Base-by-base conservation (phyloP, 2,113 vertebrate genomes). In the Gavia stellata region DNA sequence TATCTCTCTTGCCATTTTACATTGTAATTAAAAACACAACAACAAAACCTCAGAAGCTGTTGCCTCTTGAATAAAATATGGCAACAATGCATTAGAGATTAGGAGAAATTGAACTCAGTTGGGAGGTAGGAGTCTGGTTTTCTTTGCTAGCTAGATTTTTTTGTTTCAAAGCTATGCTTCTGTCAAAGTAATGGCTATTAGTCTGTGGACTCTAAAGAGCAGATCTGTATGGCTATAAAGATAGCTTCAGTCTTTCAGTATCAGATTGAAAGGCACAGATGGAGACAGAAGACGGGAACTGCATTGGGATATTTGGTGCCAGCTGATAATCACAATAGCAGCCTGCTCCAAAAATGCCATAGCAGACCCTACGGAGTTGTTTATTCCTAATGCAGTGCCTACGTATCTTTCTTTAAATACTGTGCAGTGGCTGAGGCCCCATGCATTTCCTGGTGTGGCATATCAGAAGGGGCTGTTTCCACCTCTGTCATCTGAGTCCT, bases 11-110 rank as follows among this genome's bases (percentile, higher is more conserved):
- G 58, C 56, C 47, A 34, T 67, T 83, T 96, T 62, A 77, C 19
- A 52, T n/a, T 42, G 14, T 81, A 96, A 94, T 93, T 96, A 92
- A 95, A 96, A 94, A 72, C 67, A 40, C 56, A 50, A 10, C 50
- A 93, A 45, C 34, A 71, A 74, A 89, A 67, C 34, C 44, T 95
- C 49, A 47, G 70, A 89, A 93, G 44, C 21, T 70, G 19, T 68
- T 88, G 50, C 53, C 21, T 77, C 38, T 63, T 78, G 12, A 77
- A 77, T 59, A 71, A 88, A 92, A 86, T 49, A 45, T 5, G 6
- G 78, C 50, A 83, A 66, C 56, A 86, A 14, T 33, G 13, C 14
- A 3, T 24, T 71, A 31, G 36, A 67, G 17, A 62, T 17, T 11
- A 34, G 50, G 42, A 84, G 45, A 82, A 95, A 90, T 3, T 45